phyloP scores from a whole-genome alignment of 2,888 invertebrate species.

The Nomada flava region DNA sequence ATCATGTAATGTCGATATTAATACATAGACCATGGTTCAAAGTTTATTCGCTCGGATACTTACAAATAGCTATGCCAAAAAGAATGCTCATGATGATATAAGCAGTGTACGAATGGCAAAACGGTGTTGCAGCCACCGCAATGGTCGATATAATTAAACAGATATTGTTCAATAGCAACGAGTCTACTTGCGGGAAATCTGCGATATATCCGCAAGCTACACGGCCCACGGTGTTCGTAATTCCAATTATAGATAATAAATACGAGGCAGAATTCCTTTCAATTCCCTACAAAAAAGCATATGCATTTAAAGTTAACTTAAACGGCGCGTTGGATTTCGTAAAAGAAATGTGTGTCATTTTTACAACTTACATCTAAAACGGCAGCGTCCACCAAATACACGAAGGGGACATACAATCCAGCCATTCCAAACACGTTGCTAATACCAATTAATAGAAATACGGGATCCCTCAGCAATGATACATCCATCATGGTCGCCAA shows the following conservation, averaged over 20 bases:
- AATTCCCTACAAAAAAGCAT: constrained; percentile 87
- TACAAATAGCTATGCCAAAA: constrained; percentile 96
- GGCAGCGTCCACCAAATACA: constrained; percentile 95
- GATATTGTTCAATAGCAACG: constrained; percentile 96
- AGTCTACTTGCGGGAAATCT: constrained; percentile 96
- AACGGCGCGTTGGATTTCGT: background rate
- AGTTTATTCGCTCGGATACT: constrained; percentile 83
- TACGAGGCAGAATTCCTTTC: constrained; percentile 90
- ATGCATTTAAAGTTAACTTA: background rate
- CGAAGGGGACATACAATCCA: constrained; percentile 98
- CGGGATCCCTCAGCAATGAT: constrained; percentile 93
- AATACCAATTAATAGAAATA: constrained; percentile 95
- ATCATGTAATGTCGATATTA: background rate
- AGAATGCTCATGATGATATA: constrained; percentile 93
- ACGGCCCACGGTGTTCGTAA: constrained; percentile 97
- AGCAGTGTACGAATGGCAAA: constrained; percentile 91
- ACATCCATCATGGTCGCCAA: constrained; percentile 96
- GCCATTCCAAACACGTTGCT: constrained; percentile 99
- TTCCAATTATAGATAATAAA: constrained; percentile 93
- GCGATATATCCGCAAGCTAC: constrained; percentile 95
- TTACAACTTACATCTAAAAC: constrained; percentile 87
- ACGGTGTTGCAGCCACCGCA: constrained; percentile 92
- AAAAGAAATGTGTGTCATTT: background rate
- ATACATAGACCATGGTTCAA: background rate
- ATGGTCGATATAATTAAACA: constrained; percentile 96